Conservation (phyloP, 1,140 invertebrate genomes). For the Drosophila yakuba region DNA sequence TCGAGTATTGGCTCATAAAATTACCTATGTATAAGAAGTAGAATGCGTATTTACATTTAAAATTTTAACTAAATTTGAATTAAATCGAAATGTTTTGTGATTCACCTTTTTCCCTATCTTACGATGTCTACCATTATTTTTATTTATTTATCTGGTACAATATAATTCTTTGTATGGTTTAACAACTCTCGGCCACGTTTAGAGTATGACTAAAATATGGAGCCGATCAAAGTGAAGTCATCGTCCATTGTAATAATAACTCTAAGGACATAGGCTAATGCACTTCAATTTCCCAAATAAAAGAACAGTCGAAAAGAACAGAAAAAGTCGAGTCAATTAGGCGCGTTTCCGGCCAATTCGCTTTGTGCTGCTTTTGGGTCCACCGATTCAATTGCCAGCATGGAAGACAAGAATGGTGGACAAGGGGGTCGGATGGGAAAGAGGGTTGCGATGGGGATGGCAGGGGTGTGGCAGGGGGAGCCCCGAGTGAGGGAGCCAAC, state of each 20-base stretch:
- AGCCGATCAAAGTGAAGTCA: slow-evolving; percentile 43
- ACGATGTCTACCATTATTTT: no score
- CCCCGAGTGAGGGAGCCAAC: slow-evolving; percentile 6
- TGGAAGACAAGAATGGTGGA: neutral
- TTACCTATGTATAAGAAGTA: neutral
- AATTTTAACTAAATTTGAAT: no score
- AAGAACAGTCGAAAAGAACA: slow-evolving; percentile 20
- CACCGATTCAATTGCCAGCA: slow-evolving; percentile 31
- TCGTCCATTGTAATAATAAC: slow-evolving; percentile 44
- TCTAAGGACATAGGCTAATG: slow-evolving; percentile 58
- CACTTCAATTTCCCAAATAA: slow-evolving; percentile 36
- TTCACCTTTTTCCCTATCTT: no score
- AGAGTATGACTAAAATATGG: slow-evolving; percentile 25
- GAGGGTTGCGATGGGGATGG: neutral
- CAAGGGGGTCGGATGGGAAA: no score
- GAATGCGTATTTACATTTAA: no score
- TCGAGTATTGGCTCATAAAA: neutral
- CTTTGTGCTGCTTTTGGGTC: slow-evolving; percentile 18
- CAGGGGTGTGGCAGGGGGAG: neutral
- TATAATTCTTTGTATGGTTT: neutral
- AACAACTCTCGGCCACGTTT: neutral
- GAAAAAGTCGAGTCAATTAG: slow-evolving; percentile 71
- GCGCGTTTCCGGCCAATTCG: slow-evolving; percentile 57
- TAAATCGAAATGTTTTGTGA: no score
- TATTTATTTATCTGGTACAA: neutral